Conservation (phyloP, 1,140 invertebrate species). For the Danaus melanippus region DNA sequence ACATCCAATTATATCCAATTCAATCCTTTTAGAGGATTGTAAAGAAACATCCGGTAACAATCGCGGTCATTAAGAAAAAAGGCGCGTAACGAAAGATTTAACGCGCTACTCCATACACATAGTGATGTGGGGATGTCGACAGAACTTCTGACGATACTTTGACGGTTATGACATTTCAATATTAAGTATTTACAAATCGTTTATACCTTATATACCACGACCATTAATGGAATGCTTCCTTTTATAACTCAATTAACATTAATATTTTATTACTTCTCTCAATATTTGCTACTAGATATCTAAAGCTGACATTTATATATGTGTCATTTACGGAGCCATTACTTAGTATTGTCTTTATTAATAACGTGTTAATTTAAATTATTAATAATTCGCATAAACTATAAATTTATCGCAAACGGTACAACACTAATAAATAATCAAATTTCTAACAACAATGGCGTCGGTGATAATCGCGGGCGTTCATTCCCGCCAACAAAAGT, state of each 20-base stretch:
- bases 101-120: slow-evolving; percentile 46
- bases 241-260: slow-evolving; percentile 6
- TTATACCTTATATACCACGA: no score
- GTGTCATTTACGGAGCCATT: no score
- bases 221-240: background rate
- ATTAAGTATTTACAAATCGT: no score
- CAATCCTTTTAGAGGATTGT: slow-evolving; percentile 57
- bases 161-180: no score
- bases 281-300: no score
- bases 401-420: slow-evolving; percentile 17
- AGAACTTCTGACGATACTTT: slow-evolving; percentile 7
- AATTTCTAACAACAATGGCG: slow-evolving; percentile 51
- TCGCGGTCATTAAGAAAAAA: slow-evolving; percentile 63
- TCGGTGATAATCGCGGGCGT: slow-evolving; percentile 41
- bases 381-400: no score
- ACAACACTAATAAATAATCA: slow-evolving; percentile 45
- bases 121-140: slow-evolving; percentile 36
- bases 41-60: slow-evolving; percentile 57
- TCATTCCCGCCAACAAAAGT: slow-evolving; percentile 37
- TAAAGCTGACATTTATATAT: no score
- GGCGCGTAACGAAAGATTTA: slow-evolving; percentile 58
- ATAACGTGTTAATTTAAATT: no score
- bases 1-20: slow-evolving; percentile 69
- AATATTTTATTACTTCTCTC: slow-evolving; percentile 4
- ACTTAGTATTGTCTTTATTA: no score